Evolutionary conservation across 2,888 invertebrate species (phyloP).

Genomic region (Rutpela maculata): DNA sequence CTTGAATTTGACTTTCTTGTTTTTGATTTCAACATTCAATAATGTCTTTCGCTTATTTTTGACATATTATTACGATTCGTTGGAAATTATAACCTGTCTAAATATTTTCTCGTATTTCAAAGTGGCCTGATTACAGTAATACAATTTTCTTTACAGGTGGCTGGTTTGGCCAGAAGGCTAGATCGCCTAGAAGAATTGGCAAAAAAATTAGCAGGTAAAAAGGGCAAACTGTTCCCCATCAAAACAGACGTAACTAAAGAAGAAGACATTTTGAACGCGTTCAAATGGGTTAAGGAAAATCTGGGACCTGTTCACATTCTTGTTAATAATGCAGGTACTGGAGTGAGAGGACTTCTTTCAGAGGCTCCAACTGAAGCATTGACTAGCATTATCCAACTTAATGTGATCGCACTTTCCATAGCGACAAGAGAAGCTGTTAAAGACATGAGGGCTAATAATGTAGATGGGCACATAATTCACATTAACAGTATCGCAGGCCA

Average conservation of each 20-base stretch:
- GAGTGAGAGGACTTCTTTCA: conserved; percentile 46
- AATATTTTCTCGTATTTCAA: too few relatives aligned
- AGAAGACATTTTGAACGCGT: conserved; percentile 62
- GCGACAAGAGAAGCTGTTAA: conserved; percentile 57
- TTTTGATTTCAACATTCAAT: too few relatives aligned
- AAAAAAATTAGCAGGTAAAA: conserved; percentile 44
- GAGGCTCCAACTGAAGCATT: conserved; percentile 38
- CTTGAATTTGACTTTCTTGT: too few relatives aligned
- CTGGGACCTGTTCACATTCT: conserved; percentile 67
- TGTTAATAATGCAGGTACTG: conserved; percentile 68
- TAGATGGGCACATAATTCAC: conserved; percentile 23
- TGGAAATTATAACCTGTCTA: too few relatives aligned
- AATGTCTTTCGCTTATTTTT: too few relatives aligned
- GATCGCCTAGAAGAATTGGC: conserved; percentile 48
- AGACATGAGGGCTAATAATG: conserved; percentile 47
- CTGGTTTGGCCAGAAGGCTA: conserved; percentile 47
- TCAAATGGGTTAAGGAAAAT: conserved; percentile 64
- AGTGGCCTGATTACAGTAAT: too few relatives aligned
- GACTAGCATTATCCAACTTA: conserved; percentile 16
- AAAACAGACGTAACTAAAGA: conserved; percentile 67
- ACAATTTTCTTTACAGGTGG: conserved; percentile 47
- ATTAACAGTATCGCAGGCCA: conserved; percentile 60
- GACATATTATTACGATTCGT: too few relatives aligned
- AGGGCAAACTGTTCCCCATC: conserved; percentile 63
- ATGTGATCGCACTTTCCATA: conserved; percentile 33